Conservation (phyloP, 1,140 invertebrate genomes). For the Drosophila murphyi region DNA sequence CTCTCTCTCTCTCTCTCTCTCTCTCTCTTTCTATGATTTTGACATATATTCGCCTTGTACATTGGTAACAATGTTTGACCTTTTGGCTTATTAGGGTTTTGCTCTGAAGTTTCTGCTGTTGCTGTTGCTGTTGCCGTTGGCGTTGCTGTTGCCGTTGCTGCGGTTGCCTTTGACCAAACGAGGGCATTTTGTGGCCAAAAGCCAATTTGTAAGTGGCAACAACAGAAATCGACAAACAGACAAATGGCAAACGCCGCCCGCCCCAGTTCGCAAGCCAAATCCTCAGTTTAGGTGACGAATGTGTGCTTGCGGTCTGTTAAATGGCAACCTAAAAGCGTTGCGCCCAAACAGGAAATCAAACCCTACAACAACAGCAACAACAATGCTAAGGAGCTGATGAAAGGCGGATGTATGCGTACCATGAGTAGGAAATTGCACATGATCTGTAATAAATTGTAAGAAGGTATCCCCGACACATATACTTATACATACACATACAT, state of each 20-base stretch:
- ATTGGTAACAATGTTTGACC: conserved; percentile 50
- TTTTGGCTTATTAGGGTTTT: conserved; percentile 60
- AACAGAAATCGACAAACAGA: conserved; percentile 52
- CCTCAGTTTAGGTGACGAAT: conserved; percentile 54
- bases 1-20: no score
- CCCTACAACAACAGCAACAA: conserved; percentile 15
- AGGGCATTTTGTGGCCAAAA: conserved; percentile 59
- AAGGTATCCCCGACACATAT: conserved; percentile 10
- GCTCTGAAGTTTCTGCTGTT: conserved; percentile 10
- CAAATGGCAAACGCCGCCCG: conserved; percentile 12
- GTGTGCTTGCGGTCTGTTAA: conserved; percentile 60
- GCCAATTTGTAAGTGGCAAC: conserved; percentile 66
- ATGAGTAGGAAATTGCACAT: conserved; percentile 47
- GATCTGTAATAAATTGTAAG: conserved; percentile 54
- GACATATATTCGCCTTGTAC: conserved; percentile 14
- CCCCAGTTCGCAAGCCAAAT: neutral
- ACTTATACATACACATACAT: conserved; percentile 7
- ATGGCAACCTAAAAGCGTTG: conserved; percentile 55
- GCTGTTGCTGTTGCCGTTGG: conserved; percentile 20
- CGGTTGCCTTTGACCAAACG: conserved; percentile 35
- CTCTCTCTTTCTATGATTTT: neutral
- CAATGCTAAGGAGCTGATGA: conserved; percentile 25
- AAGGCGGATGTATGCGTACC: conserved; percentile 40
- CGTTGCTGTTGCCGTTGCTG: neutral
- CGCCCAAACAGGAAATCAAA: conserved; percentile 45